Evolutionary conservation across 2,113 vertebrate species (phyloP).

Genomic region (Sprattus sprattus): DNA sequence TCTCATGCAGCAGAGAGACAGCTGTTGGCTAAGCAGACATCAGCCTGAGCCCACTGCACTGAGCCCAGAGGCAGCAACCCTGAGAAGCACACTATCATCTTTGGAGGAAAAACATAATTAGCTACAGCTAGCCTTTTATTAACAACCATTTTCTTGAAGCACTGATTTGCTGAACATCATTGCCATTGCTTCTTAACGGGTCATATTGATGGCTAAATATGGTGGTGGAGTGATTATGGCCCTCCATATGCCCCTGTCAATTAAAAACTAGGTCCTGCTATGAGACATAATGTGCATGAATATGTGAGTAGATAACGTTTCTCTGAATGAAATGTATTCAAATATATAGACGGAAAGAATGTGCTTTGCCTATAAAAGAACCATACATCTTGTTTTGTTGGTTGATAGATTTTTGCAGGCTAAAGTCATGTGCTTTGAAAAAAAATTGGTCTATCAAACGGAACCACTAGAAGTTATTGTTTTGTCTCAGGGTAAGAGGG

Average conservation of each 20-base stretch:
- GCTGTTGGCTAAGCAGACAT: background rate
- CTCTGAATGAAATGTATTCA: background rate
- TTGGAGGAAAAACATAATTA: background rate
- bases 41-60: background rate
- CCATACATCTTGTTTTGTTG: background rate
- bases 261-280: background rate
- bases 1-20: background rate
- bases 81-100: background rate
- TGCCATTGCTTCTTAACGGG: background rate
- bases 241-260: background rate
- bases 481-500: background rate
- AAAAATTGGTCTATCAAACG: slow-evolving; percentile 2
- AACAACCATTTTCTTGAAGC: background rate
- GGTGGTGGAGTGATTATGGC: background rate
- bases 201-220: background rate
- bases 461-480: background rate
- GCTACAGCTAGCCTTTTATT: background rate
- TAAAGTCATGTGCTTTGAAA: background rate
- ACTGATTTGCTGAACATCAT: background rate
- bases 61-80: background rate
- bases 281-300: background rate
- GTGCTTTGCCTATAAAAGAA: background rate
- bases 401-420: background rate
- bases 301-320: no score
- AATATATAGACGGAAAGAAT: background rate